A percentile compares a stretch with the other conserved stretches of the same genome.
Evolutionary conservation across 2,797 vertebrate species (phyloP).

Genomic region (Channa striata): DNA sequence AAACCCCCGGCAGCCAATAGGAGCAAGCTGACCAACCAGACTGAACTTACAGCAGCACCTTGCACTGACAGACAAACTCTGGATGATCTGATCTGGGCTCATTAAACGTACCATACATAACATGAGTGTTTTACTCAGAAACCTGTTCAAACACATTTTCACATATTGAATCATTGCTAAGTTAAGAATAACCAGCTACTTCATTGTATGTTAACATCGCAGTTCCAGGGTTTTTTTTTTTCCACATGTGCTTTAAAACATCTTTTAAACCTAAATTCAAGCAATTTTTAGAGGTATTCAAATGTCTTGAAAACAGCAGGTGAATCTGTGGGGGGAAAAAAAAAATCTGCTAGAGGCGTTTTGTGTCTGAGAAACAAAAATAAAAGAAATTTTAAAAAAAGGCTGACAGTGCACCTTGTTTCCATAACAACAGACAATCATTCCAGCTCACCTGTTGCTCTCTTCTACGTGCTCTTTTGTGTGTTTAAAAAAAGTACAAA

Average conservation of each 20-base stretch:
- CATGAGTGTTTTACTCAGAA: too few species aligned
- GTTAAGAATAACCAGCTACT: not conserved
- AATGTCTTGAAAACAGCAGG: slow-evolving; percentile 31
- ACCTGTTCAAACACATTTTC: not conserved
- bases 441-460: slow-evolving; percentile 56
- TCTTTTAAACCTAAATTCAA: slow-evolving; percentile 22
- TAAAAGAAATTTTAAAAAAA: not conserved
- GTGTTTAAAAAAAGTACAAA: slow-evolving; percentile 25
- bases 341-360: slow-evolving; percentile 47
- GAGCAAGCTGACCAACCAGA: too few species aligned
- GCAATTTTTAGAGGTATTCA: slow-evolving; percentile 22
- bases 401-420: slow-evolving; percentile 52
- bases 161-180: not conserved
- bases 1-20: too few species aligned
- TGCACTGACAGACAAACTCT: too few species aligned
- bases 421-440: slow-evolving; percentile 61
- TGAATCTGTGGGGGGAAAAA: slow-evolving; percentile 22
- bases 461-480: slow-evolving; percentile 29
- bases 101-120: too few species aligned
- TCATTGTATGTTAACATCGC: too few species aligned
- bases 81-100: too few species aligned
- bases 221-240: too few species aligned
- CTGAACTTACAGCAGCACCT: too few species aligned
- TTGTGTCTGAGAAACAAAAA: slow-evolving; percentile 2
- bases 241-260: slow-evolving; percentile 28